Conservation (phyloP, 2,888 invertebrate genomes). For the Aphrophora alni region DNA sequence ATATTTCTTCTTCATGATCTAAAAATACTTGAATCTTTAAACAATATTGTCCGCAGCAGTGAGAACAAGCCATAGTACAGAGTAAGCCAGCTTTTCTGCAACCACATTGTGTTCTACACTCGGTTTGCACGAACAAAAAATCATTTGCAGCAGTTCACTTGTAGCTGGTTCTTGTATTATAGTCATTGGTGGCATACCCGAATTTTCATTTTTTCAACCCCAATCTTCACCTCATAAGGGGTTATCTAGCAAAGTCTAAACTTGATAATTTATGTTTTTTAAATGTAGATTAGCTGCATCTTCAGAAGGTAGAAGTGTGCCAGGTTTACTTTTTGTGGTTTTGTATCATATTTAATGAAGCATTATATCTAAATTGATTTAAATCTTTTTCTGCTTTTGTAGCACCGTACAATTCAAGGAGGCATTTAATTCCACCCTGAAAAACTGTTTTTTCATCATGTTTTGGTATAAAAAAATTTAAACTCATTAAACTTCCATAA, state of each 20-base stretch:
- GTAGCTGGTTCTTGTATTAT: not conserved
- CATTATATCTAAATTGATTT: not conserved
- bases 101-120: not conserved
- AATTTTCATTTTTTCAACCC: not conserved
- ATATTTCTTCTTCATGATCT: not conserved
- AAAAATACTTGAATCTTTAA: not conserved
- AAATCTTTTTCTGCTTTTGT: not conserved
- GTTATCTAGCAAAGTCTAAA: not conserved
- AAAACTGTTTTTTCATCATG: not conserved
- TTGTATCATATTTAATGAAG: not conserved
- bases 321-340: not conserved
- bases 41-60: not conserved
- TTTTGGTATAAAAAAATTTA: not conserved
- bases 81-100: constrained; percentile 9
- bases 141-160: not conserved
- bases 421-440: not conserved
- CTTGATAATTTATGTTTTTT: not conserved
- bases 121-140: not conserved
- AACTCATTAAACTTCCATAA: not conserved
- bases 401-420: not conserved
- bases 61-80: not conserved
- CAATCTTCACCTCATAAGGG: not conserved
- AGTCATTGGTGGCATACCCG: not conserved
- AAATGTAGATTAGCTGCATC: constrained; percentile 6
- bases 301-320: not conserved